Evolutionary conservation across 2,797 vertebrate genomes (phyloP).

Genomic region (Picus viridis): DNA sequence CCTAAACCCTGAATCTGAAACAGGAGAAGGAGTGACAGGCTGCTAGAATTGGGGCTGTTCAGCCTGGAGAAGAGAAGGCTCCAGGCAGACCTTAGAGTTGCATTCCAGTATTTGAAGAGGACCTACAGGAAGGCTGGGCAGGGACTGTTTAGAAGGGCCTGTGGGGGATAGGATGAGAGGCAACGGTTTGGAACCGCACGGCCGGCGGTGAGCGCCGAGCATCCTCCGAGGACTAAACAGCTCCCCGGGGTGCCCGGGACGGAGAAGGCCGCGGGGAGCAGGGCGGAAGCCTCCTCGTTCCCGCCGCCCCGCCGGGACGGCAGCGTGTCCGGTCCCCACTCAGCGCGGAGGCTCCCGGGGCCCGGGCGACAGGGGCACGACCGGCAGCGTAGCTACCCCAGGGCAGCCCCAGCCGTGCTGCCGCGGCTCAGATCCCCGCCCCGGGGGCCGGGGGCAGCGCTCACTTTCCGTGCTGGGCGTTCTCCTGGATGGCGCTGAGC

Average conservation of each 20-base stretch:
- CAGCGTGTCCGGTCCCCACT: neutral
- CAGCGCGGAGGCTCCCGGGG: neutral
- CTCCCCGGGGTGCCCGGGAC: neutral
- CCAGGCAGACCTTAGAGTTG: too few species aligned
- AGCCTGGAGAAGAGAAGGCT: neutral
- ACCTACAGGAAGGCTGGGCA: too few species aligned
- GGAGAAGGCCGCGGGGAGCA: accelerated
- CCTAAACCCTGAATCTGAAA: neutral
- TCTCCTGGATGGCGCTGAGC: conserved; percentile 85
- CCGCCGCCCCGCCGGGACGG: neutral
- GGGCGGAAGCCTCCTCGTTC: neutral
- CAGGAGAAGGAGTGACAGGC: neutral
- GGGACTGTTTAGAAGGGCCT: too few species aligned
- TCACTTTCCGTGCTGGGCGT: conserved; percentile 88
- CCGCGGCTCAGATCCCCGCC: neutral
- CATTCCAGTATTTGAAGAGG: too few species aligned
- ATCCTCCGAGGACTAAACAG: too few species aligned
- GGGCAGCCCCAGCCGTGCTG: too few species aligned
- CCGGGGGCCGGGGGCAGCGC: neutral
- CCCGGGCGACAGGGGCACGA: too few species aligned
- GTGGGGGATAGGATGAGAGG: too few species aligned
- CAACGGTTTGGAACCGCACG: neutral
- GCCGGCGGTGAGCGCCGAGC: neutral
- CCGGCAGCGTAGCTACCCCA: too few species aligned
- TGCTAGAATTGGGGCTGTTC: too few species aligned